Percentiles rank a stretch among this genome's conserved stretches.
These are phyloP conservation scores for Cyclargus thomasi DNA, from an alignment of 1,140 invertebrate species.

Conservation along the genomic window DNA sequence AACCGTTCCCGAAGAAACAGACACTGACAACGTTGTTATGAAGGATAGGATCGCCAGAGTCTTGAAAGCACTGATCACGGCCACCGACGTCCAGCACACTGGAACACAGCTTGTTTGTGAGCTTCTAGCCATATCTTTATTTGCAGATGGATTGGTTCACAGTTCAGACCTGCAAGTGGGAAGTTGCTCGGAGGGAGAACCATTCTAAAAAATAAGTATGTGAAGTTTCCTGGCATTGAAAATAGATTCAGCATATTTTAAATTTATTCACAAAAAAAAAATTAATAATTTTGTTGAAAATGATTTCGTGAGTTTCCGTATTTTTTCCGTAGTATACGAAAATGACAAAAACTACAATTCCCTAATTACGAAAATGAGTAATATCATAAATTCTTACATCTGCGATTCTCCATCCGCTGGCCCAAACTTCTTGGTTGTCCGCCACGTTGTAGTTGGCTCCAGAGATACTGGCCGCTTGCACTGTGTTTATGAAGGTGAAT, in stretches of 20 bases:
- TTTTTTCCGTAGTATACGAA: too few relatives aligned
- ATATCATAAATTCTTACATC: conserved; percentile 50
- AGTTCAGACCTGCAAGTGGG: conserved; percentile 28
- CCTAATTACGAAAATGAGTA: too few relatives aligned
- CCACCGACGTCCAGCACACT: conserved; percentile 38
- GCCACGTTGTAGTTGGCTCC: conserved; percentile 36
- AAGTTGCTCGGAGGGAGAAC: not conserved
- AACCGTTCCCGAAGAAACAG: conserved; percentile 75
- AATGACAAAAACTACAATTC: too few relatives aligned
- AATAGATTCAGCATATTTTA: too few relatives aligned
- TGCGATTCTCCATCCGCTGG: conserved; percentile 76
- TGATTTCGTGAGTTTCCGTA: too few relatives aligned
- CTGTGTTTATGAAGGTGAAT: conserved; percentile 33
- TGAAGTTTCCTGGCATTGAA: not conserved
- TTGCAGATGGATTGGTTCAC: conserved; percentile 29
- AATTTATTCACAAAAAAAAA: too few relatives aligned
- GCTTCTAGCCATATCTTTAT: conserved; percentile 17
- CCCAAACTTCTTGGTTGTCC: conserved; percentile 56
- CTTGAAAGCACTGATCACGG: conserved; percentile 33
- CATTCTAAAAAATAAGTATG: too few relatives aligned
- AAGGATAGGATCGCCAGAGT: conserved; percentile 76
- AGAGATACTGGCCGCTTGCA: conserved; percentile 32
- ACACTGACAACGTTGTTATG: conserved; percentile 73
- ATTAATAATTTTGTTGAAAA: too few relatives aligned
- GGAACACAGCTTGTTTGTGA: conserved; percentile 34